These are phyloP conservation scores for Ectemnius continuus DNA, from an alignment of 2,888 invertebrate species.

Conservation along the genomic window DNA sequence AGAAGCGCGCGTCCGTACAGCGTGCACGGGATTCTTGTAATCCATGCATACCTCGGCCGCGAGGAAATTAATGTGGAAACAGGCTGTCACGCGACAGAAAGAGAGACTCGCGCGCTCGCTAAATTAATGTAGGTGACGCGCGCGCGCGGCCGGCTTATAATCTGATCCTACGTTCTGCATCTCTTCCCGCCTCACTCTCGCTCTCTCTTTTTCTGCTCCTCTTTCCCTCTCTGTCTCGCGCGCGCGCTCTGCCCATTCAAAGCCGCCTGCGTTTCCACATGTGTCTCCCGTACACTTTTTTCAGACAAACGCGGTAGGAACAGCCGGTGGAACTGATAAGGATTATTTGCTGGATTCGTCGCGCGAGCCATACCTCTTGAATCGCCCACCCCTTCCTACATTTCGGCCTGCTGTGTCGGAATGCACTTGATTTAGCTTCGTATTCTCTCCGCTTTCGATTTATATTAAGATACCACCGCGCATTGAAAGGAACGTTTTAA, in stretches of 20 bases:
- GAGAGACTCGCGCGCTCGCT: constrained; percentile 32
- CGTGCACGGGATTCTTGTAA: constrained; percentile 42
- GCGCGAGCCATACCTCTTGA: constrained; percentile 14
- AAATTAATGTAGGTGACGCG: constrained; percentile 48
- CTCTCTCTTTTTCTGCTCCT: neutral
- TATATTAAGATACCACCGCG: too few species aligned
- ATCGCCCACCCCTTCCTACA: constrained; percentile 15
- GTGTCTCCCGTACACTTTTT: neutral
- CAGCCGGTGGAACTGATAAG: constrained; percentile 45
- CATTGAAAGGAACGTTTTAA: too few species aligned
- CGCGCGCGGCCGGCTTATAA: constrained; percentile 48
- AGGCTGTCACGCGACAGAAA: constrained; percentile 26
- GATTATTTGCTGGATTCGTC: constrained; percentile 56
- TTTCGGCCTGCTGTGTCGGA: too few species aligned
- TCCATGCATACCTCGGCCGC: constrained; percentile 39
- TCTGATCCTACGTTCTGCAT: constrained; percentile 46
- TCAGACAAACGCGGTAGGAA: constrained; percentile 27
- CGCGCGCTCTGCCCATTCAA: constrained; percentile 8
- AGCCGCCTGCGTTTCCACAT: too few species aligned
- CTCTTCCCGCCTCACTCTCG: constrained; percentile 28
- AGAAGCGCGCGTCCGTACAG: constrained; percentile 28
- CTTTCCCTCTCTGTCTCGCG: constrained; percentile 30
- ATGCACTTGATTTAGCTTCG: too few species aligned
- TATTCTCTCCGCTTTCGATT: too few species aligned
- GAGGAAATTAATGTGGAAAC: constrained; percentile 40